Evolutionary conservation across 2,888 invertebrate genomes (phyloP), one percentile per base, ranked within the genome.

Genomic region (Eupithecia exiguata): DNA sequence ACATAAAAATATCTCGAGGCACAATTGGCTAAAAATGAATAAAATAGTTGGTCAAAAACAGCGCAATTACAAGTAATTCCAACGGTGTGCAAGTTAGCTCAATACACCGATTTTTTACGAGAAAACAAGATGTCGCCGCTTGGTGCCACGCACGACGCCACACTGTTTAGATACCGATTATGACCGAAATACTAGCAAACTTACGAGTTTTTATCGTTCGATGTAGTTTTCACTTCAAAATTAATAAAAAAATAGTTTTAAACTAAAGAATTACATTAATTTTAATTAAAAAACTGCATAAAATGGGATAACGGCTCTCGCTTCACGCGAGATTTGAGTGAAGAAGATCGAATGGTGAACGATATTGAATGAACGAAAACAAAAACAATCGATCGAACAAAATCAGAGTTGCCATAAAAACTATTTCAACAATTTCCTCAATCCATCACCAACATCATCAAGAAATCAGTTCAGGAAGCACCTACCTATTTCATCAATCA

Each of bases 91-190:
- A 71, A 75, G 86, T 88, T 88, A 86, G 70, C 89, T 88, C 89
- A 89, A 91, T 91, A 92, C 90, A 91, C 91, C 86, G 91, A 87
- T 88, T 77, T 76, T 58, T 71, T 69, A 73, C 53, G 73, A 77
- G 87, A 90, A 92, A 93, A 94, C 94, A 94, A 94, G 89, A 94
- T 94, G 94, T 94, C 94, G 92, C 85, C 93, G 86, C 87, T 85
- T 88, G 89, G 89, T 92, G 93, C 94, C 93, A 94, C 93, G 93
- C 93, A 94, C 93, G 93, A 89, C 83, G 82, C 90, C 91, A 89
- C 87, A 83, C 84, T 82, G 69, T 71, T 71, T 69, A 73, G 36
- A 10, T 10, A 35, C 53, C 21, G 35, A 61, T 35, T 62, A 46
- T 18, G 62, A 30, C 49, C 36, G n/a, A 65, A 68, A 71, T 68